phyloP scores from a whole-genome alignment of 2,113 vertebrate species.

The Saguinus imperator region DNA sequence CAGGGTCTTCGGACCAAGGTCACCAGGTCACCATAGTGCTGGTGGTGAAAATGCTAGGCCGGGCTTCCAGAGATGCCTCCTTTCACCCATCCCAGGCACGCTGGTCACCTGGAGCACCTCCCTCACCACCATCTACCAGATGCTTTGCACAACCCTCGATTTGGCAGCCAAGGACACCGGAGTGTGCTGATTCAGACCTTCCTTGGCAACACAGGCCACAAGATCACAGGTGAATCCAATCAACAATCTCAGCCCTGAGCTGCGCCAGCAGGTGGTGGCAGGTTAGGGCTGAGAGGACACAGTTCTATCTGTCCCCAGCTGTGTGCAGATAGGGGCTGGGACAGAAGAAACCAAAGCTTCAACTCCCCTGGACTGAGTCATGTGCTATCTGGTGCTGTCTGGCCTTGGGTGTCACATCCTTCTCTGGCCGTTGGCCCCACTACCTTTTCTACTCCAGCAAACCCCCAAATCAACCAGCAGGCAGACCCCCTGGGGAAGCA shows the following conservation, averaged over 20 bases:
- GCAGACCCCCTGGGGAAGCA: not conserved
- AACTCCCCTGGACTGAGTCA: fast-evolving
- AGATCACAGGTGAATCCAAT: too few relatives aligned
- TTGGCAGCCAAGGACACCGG: not conserved
- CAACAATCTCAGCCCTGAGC: not conserved
- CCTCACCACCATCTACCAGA: conserved; percentile 42
- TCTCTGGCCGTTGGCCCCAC: not conserved
- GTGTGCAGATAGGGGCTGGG: not conserved
- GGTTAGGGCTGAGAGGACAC: too few relatives aligned
- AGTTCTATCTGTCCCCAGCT: not conserved
- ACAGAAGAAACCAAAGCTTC: not conserved
- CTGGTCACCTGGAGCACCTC: conserved; percentile 19
- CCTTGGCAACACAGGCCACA: fast-evolving
- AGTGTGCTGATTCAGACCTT: not conserved
- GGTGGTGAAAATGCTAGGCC: conserved; percentile 15
- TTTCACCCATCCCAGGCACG: not conserved
- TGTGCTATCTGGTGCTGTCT: not conserved
- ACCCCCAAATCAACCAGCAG: not conserved
- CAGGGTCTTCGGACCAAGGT: not conserved
- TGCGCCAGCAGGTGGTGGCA: not conserved
- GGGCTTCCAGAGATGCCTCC: not conserved
- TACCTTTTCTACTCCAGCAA: not conserved
- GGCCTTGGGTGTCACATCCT: not conserved
- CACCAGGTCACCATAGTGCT: not conserved
- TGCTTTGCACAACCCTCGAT: not conserved